These are phyloP conservation scores for Nesospiza acunhae DNA, from an alignment of 2,113 vertebrate genomes.

Conservation along the genomic window DNA sequence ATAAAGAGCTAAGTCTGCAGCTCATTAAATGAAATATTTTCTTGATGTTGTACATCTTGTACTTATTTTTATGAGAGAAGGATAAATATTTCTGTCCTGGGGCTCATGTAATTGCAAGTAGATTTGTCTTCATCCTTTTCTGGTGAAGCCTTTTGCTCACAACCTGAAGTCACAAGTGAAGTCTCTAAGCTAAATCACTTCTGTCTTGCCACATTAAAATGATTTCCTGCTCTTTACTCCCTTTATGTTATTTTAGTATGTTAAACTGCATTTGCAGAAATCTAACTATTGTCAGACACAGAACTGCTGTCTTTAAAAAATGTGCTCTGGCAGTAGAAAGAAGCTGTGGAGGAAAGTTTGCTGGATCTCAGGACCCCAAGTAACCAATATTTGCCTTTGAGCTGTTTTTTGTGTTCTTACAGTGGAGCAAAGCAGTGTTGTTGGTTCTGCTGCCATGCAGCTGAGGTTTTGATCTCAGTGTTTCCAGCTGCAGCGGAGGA, in stretches of 20 bases:
- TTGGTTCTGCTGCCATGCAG: not conserved
- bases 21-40: not conserved
- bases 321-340: not conserved
- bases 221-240: not conserved
- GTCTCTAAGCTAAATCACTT: not conserved
- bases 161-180: not conserved
- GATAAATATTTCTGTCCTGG: not conserved
- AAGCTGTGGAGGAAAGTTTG: not conserved
- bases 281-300: fast-evolving
- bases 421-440: not conserved
- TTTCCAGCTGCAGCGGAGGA: not conserved
- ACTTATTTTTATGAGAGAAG: not conserved
- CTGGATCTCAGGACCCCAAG: not conserved
- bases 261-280: not conserved
- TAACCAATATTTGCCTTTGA: not conserved
- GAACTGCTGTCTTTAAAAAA: not conserved
- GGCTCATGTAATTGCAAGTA: not conserved
- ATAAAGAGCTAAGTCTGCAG: not conserved
- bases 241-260: not conserved
- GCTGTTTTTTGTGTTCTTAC: not conserved
- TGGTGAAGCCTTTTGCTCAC: not conserved
- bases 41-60: not conserved
- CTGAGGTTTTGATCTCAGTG: not conserved
- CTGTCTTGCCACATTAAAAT: not conserved
- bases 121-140: not conserved